Percentiles rank a stretch among this genome's conserved stretches.
phyloP scores from a whole-genome alignment of 2,888 invertebrate species.

The Folsomia manolachei region DNA sequence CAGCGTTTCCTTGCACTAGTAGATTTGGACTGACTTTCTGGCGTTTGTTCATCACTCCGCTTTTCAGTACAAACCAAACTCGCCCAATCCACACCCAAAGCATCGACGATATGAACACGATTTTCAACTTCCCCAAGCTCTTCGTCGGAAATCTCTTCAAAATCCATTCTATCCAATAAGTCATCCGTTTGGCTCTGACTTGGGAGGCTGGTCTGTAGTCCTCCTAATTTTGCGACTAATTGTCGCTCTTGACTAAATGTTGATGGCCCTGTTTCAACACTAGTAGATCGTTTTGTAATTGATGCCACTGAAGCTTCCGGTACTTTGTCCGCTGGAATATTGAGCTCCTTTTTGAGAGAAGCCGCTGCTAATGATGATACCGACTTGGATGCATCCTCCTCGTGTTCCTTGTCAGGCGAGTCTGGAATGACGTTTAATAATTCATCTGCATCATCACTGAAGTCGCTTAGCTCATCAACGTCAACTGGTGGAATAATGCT shows the following conservation, averaged over 20 bases:
- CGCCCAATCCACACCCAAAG: constrained; percentile 94
- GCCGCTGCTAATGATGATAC: neutral
- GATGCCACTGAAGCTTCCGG: neutral
- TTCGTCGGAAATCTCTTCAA: constrained; percentile 86
- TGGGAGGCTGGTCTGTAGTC: neutral
- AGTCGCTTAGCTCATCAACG: constrained; percentile 42
- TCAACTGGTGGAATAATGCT: neutral
- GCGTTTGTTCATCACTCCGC: constrained; percentile 64
- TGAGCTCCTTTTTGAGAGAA: neutral
- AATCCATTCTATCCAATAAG: constrained; percentile 73
- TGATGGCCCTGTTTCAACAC: neutral
- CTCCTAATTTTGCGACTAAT: neutral
- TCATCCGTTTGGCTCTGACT: constrained; percentile 58
- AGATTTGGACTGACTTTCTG: constrained; percentile 55
- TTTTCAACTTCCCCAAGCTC: constrained; percentile 77
- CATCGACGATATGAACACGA: constrained; percentile 71
- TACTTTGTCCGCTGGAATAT: neutral
- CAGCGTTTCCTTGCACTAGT: constrained; percentile 67
- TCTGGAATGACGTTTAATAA: constrained; percentile 22
- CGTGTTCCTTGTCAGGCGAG: neutral
- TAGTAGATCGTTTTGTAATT: neutral
- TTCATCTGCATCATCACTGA: constrained; percentile 51
- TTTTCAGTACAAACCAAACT: constrained; percentile 66
- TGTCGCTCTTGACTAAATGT: neutral
- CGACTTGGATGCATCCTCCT: neutral